Conservation (phyloP, 2,113 vertebrate species). For the Hippopotamus amphibius region DNA sequence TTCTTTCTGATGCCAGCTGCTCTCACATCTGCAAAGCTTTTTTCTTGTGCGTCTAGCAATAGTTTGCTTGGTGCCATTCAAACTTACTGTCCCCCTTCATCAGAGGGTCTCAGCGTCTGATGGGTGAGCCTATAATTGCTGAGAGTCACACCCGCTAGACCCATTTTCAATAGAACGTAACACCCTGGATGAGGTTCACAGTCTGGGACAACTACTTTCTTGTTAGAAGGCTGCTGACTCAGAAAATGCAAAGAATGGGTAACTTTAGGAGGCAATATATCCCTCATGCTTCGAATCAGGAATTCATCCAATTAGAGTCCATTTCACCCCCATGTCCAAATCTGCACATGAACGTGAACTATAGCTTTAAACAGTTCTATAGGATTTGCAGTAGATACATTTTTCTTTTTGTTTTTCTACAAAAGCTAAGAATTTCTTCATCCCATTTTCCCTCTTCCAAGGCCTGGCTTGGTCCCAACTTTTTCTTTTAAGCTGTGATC, state of each 20-base stretch:
- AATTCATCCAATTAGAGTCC: conserved; percentile 57
- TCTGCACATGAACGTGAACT: conserved; percentile 24
- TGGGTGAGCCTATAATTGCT: neutral
- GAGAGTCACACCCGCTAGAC: conserved; percentile 34
- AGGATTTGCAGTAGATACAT: conserved; percentile 42
- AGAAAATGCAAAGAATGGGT: conserved; percentile 74
- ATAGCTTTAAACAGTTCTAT: conserved; percentile 17
- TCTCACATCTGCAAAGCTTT: conserved; percentile 53
- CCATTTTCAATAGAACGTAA: conserved; percentile 50
- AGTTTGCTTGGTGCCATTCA: neutral
- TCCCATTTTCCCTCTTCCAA: conserved; percentile 67
- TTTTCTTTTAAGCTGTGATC: conserved; percentile 68
- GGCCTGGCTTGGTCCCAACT: conserved; percentile 55
- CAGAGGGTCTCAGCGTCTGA: neutral
- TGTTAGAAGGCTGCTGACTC: conserved; percentile 77
- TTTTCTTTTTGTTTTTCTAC: neutral
- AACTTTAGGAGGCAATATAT: conserved; percentile 63
- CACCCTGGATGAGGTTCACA: conserved; percentile 53
- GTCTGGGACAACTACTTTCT: conserved; percentile 70
- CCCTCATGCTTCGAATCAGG: conserved; percentile 54
- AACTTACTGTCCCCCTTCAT: neutral
- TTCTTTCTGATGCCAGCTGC: conserved; percentile 51
- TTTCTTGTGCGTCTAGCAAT: neutral
- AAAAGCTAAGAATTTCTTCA: conserved; percentile 64
- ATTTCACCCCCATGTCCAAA: conserved; percentile 67